These are phyloP conservation scores for Andrena bicolor DNA, from an alignment of 2,888 invertebrate species.

Conservation along the genomic window DNA sequence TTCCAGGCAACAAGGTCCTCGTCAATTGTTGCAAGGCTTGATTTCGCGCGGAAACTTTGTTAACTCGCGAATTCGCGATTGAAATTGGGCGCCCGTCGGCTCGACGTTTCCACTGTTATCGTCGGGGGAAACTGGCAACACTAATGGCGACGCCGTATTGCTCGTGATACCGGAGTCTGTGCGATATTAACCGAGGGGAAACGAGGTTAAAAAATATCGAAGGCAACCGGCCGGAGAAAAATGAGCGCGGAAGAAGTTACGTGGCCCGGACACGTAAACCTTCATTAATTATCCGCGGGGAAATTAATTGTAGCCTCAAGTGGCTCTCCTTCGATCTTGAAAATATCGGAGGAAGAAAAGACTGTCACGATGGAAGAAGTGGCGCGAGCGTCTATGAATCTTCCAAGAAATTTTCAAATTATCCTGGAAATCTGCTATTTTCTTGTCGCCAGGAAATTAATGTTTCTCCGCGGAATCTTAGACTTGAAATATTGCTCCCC, in stretches of 20 bases:
- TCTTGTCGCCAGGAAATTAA: neutral
- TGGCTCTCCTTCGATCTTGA: slow-evolving; percentile 14
- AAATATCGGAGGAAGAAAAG: neutral
- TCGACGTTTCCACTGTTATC: neutral
- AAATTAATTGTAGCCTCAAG: slow-evolving; percentile 62
- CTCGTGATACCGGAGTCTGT: neutral
- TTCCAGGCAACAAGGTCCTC: too few species aligned
- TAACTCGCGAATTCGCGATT: neutral
- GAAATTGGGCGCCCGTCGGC: neutral
- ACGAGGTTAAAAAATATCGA: slow-evolving; percentile 32
- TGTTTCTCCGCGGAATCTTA: neutral
- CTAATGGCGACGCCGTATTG: neutral
- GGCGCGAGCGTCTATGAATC: neutral
- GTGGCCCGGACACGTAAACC: slow-evolving; percentile 40
- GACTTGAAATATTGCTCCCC: too few species aligned
- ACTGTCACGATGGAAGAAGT: neutral
- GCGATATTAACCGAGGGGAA: slow-evolving; percentile 16
- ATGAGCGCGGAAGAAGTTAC: slow-evolving; percentile 44
- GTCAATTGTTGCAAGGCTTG: neutral
- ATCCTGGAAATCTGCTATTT: neutral
- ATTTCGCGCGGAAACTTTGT: neutral
- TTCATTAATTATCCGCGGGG: slow-evolving; percentile 64
- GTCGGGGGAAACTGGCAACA: neutral
- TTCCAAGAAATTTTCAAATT: neutral
- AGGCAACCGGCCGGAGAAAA: slow-evolving; percentile 47